phyloP scores from a whole-genome alignment of 2,888 invertebrate species.

The Andrena flavipes region DNA sequence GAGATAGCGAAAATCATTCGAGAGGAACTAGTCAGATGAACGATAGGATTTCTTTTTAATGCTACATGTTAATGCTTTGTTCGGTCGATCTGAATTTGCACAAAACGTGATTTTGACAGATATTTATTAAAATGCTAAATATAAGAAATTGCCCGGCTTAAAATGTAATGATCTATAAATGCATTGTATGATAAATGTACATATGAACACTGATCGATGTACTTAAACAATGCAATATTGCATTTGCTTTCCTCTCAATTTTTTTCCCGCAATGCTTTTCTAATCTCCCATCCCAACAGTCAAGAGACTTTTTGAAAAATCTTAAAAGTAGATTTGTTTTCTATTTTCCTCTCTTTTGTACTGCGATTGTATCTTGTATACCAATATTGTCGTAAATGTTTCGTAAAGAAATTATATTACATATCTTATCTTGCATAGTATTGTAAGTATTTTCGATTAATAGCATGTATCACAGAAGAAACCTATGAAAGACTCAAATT shows the following conservation, averaged over 20 bases:
- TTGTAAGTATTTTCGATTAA: constrained; percentile 63
- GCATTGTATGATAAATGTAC: constrained; percentile 69
- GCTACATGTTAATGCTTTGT: constrained; percentile 31
- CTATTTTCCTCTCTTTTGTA: constrained; percentile 63
- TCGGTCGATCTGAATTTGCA: constrained; percentile 33
- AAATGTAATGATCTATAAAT: constrained; percentile 66
- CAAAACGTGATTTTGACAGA: constrained; percentile 32
- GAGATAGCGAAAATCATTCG: constrained; percentile 8
- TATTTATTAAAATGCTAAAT: constrained; percentile 55
- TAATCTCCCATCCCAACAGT: constrained; percentile 24
- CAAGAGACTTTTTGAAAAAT: constrained; percentile 57
- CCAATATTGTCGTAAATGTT: constrained; percentile 73
- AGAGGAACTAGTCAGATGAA: constrained; percentile 19
- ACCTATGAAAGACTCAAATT: constrained; percentile 64
- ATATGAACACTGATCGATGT: constrained; percentile 61
- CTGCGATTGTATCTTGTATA: constrained; percentile 68
- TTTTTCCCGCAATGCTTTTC: constrained; percentile 3
- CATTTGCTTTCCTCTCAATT: constrained; percentile 19
- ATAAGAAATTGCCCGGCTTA: constrained; percentile 58
- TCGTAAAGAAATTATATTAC: constrained; percentile 71
- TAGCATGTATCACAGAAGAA: constrained; percentile 72
- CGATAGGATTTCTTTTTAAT: constrained; percentile 25
- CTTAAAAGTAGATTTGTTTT: constrained; percentile 65
- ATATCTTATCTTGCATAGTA: constrained; percentile 61
- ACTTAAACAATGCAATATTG: constrained; percentile 50